phyloP scores from a whole-genome alignment of 2,797 vertebrate genomes.

The Pagetopsis macropterus region DNA sequence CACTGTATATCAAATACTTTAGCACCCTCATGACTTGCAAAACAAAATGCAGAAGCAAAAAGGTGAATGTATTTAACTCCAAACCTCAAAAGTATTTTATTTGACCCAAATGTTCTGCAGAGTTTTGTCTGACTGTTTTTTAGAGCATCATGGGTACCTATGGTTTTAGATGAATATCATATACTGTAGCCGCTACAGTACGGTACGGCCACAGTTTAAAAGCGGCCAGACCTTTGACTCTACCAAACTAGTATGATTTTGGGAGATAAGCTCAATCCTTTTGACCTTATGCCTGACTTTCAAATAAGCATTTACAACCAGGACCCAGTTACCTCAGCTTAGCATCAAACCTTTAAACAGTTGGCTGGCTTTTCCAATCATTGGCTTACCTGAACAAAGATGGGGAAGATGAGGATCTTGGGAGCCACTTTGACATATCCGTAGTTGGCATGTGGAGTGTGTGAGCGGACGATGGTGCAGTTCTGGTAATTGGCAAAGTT shows the following conservation, averaged over 20 bases:
- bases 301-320: neutral
- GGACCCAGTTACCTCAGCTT: neutral
- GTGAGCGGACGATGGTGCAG: slow-evolving; percentile 89
- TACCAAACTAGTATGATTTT: neutral
- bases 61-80: slow-evolving; percentile 4
- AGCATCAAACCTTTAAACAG: neutral
- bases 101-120: slow-evolving; percentile 14
- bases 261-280: neutral
- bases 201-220: neutral
- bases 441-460: slow-evolving; percentile 87
- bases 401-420: slow-evolving; percentile 95
- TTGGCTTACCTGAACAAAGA: slow-evolving; percentile 92
- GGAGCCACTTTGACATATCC: slow-evolving; percentile 92
- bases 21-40: slow-evolving; percentile 1
- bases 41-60: slow-evolving; percentile 16
- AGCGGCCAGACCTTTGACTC: neutral
- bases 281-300: neutral
- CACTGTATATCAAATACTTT: neutral
- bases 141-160: neutral
- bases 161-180: neutral
- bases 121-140: neutral
- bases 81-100: slow-evolving; percentile 26
- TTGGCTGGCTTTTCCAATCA: neutral
- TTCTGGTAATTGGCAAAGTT: slow-evolving; percentile 92
- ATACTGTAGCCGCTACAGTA: neutral